Conservation (phyloP, 2,888 invertebrate species). For the Agrotis clavis region DNA sequence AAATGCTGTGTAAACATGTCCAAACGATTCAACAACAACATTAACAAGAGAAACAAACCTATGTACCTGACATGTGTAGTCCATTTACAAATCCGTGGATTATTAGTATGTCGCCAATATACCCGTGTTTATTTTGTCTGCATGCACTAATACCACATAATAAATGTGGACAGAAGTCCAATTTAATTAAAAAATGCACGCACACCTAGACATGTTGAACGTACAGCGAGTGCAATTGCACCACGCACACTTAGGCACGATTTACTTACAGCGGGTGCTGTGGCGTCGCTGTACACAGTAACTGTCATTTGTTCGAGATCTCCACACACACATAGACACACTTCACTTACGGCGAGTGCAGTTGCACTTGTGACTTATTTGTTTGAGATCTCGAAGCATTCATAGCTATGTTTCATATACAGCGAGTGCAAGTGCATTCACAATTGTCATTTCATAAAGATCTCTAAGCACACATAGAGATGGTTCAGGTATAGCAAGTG, state of each 20-base stretch:
- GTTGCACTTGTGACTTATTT: too few species aligned
- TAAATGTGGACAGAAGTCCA: constrained; percentile 13
- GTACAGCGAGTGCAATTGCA: background rate
- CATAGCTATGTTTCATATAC: too few species aligned
- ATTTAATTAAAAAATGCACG: background rate
- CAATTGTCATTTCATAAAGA: background rate
- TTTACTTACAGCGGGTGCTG: too few species aligned
- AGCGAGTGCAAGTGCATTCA: background rate
- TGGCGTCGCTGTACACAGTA: too few species aligned
- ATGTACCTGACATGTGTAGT: constrained; percentile 45
- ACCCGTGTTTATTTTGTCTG: constrained; percentile 58
- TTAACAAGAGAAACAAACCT: constrained; percentile 37
- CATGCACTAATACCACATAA: constrained; percentile 12
- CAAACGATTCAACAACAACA: constrained; percentile 30
- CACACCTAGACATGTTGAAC: background rate
- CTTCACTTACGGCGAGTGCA: too few species aligned
- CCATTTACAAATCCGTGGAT: constrained; percentile 56
- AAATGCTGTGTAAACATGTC: constrained; percentile 40
- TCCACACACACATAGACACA: too few species aligned
- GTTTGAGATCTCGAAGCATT: too few species aligned
- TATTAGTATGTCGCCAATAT: constrained; percentile 45
- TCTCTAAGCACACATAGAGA: background rate
- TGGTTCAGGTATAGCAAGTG: background rate
- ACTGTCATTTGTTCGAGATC: too few species aligned
- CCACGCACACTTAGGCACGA: too few species aligned